Evolutionary conservation across 2,888 invertebrate genomes (phyloP).

Genomic region (Ectemnius continuus): DNA sequence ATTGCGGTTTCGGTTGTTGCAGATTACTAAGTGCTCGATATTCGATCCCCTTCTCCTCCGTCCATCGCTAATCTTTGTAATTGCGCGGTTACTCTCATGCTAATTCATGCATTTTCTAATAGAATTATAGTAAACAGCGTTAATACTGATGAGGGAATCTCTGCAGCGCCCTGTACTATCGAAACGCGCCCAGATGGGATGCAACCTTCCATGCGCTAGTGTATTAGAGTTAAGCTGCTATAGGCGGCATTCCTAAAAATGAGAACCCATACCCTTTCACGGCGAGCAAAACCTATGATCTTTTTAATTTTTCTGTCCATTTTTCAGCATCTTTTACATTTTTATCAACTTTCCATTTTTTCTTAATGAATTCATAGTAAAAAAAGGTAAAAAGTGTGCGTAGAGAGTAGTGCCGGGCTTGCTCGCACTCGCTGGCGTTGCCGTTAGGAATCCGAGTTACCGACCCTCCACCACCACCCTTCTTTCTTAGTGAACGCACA

Average conservation of each 20-base stretch:
- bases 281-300: not conserved
- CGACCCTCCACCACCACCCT: slow-evolving; percentile 44
- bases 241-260: not conserved
- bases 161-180: too few species aligned
- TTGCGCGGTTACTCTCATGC: too few species aligned
- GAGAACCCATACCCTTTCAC: not conserved
- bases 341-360: slow-evolving; percentile 38
- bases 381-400: not conserved
- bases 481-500: slow-evolving; percentile 38
- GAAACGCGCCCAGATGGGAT: not conserved
- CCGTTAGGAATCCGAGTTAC: slow-evolving; percentile 56
- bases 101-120: too few species aligned
- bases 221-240: not conserved
- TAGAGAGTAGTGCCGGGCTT: slow-evolving; percentile 1
- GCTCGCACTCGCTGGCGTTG: slow-evolving; percentile 48
- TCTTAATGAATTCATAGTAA: slow-evolving; percentile 16
- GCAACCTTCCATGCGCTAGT: not conserved
- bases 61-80: too few species aligned
- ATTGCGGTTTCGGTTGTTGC: too few species aligned
- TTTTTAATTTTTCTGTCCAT: not conserved
- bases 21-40: too few species aligned
- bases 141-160: too few species aligned
- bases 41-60: not conserved
- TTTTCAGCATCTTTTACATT: slow-evolving; percentile 31
- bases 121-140: too few species aligned